A percentile compares a stretch with the other conserved stretches of the same genome.
These are phyloP conservation scores for Pterocles burchelli DNA, from an alignment of 2,113 vertebrate species.

Conservation along the genomic window DNA sequence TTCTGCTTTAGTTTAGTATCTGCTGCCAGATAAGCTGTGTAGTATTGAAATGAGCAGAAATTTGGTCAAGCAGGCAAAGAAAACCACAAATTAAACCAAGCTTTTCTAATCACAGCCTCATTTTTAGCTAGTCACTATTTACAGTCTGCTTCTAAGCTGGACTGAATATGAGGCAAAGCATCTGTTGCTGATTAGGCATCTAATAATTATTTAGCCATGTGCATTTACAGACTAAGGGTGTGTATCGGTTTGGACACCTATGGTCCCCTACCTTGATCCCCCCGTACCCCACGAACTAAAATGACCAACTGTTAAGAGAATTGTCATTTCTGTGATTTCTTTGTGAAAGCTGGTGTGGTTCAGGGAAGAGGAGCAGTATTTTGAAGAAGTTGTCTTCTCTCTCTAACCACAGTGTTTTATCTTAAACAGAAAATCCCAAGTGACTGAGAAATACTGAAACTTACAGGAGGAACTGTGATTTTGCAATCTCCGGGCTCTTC, in stretches of 20 bases:
- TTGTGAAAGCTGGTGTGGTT: not conserved
- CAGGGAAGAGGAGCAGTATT: not conserved
- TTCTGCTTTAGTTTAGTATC: not conserved
- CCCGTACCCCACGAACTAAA: not conserved
- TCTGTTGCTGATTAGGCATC: not conserved
- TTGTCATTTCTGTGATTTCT: not conserved
- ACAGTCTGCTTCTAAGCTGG: not conserved
- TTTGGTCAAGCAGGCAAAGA: not conserved
- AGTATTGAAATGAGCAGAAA: not conserved
- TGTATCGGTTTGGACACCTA: not conserved
- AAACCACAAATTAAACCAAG: not conserved
- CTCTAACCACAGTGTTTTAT: rapidly evolving
- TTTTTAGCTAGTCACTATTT: not conserved
- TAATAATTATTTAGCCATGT: not conserved
- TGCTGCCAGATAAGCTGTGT: not conserved
- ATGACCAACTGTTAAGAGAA: not conserved
- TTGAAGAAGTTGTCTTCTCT: not conserved
- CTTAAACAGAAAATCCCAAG: not conserved
- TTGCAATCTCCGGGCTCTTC: not conserved
- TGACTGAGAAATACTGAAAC: not conserved
- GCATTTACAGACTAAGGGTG: not conserved
- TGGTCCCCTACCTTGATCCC: not conserved
- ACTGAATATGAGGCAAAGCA: not conserved
- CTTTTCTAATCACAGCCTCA: not conserved
- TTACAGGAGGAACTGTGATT: not conserved